Evolutionary conservation across 1,140 invertebrate species (phyloP), one percentile per base, ranked within the genome.

Genomic region (Drosophila nebulosa): DNA sequence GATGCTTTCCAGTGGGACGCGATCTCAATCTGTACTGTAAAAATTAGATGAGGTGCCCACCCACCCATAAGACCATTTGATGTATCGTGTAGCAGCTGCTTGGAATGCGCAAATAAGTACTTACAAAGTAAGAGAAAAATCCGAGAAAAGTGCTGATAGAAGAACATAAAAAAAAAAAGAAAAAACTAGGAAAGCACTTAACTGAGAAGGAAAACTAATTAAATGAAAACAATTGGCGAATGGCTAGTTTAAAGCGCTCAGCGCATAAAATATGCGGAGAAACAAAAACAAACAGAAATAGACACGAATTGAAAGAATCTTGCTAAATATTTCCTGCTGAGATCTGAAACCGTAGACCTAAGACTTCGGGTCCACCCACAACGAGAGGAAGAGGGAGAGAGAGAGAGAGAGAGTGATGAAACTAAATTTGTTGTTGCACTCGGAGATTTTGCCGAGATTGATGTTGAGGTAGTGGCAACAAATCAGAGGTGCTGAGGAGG

Each of bases 261-360:
- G 12, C 12, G 46, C 21, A 61, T 22, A 30, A 9, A 50, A 30
- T 16, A 30, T 30, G 26, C 30, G 36, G 5, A 39, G 18, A 22
- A n/a, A 39, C 2, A n/a, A n/a, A 32, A 32, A 32, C 21, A 64
- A 51, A 32, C 10, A 27, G 18, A 52, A 35, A 50, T 24, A 64
- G 32, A 63, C 55, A 60, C 7, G 22, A 66, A 70, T 72, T 66
- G 14, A 55, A 21, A 61, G 39, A 59, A 69, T 61, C 12, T 60
- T 66, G 53, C 65, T 85, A 79, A 85, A 85, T 85, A 74, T 77
- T 85, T 85, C 80, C 80, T 85, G 80, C 80, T 86, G 80, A 51
- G 79, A 46, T 39, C 58, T 61, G 21, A n/a, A 46, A 46, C 16
- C 24, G 21, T 12, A 21, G 39, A 21, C 9, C 2, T 46, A 21